Base-by-base conservation (phyloP, 2,113 vertebrate genomes). In the Hypanus sabinus region DNA sequence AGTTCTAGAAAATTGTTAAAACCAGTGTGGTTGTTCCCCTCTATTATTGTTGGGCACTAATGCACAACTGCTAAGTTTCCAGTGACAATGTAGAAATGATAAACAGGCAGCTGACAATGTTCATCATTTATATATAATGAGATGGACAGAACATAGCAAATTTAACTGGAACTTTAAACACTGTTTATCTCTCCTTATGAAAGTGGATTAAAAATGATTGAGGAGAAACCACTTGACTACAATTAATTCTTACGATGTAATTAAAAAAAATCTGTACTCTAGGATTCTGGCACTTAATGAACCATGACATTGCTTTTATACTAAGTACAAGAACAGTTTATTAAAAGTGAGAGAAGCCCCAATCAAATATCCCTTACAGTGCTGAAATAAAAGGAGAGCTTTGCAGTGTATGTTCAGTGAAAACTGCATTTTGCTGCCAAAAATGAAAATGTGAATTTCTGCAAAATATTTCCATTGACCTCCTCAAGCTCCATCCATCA, bases 401-500 rank as follows among this genome's bases (percentile, higher is more conserved):
- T 73, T 38, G 70, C 20, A 12, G 70, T 93, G 38, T 20, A 93
- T 93, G 91, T 93, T 27, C 36, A 16, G 20, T 55, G 24, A 93
- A 62, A 18, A 60, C 62, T 90, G n/a, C 36, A 68, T 36, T 22
- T 93, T 24, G 0, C 68, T 93, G 91, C 91, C 71, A 93, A 73
- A 93, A 93, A 75, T 55, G 70, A 75, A 38, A 93, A 93, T 33
- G 30, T 70, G 92, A 95, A 95, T 95, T 96, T 95, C 95, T 95
- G 95, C 94, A 95, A 95, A 96, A 96, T 0, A 1, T 95, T 98
- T 96, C 95, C 96, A 97, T 96, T 98, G 98, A 99, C 98, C 98
- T 98, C 98, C 97, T 98, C 97, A 96, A 96, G 96, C 97, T 97
- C 98, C 98, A 99, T 99, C 98, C 98, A 99, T 99, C 99, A 99